Evolutionary conservation across 2,113 vertebrate species (phyloP).

Genomic region (Caracal caracal): DNA sequence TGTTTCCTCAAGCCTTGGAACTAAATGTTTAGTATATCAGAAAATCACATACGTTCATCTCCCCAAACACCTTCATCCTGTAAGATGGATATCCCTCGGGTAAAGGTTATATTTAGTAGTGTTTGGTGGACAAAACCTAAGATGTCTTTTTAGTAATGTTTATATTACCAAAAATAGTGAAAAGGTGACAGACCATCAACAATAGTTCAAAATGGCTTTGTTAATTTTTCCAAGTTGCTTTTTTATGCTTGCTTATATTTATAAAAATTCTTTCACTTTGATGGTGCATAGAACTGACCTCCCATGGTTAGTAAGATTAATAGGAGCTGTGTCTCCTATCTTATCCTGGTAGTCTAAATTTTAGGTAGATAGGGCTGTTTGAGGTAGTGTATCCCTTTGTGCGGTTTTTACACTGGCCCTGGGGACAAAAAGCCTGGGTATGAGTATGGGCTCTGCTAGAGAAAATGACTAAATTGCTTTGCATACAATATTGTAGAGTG

Average conservation of each 20-base stretch:
- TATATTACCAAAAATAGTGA: constrained; percentile 24
- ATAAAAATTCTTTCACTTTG: constrained; percentile 22
- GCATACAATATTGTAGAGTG: neutral
- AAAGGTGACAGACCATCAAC: constrained; percentile 33
- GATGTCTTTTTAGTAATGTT: neutral
- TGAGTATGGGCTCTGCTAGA: neutral
- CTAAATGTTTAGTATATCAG: neutral
- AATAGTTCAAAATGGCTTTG: neutral
- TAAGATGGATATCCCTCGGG: neutral
- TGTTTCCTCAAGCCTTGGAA: neutral
- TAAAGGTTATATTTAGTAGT: constrained; percentile 13
- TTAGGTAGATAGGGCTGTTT: neutral
- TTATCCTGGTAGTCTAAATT: neutral
- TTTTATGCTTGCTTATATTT: constrained; percentile 38
- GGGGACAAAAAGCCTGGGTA: neutral
- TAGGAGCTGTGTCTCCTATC: neutral
- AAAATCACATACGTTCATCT: neutral
- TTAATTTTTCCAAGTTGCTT: neutral
- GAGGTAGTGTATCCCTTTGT: neutral
- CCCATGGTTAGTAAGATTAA: constrained; percentile 55
- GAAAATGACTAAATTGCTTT: neutral
- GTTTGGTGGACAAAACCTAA: neutral
- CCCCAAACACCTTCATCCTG: neutral
- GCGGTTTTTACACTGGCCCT: neutral
- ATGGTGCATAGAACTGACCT: neutral